phyloP scores from a whole-genome alignment of 2,888 invertebrate genomes.

The Dermolepida albohirtum region DNA sequence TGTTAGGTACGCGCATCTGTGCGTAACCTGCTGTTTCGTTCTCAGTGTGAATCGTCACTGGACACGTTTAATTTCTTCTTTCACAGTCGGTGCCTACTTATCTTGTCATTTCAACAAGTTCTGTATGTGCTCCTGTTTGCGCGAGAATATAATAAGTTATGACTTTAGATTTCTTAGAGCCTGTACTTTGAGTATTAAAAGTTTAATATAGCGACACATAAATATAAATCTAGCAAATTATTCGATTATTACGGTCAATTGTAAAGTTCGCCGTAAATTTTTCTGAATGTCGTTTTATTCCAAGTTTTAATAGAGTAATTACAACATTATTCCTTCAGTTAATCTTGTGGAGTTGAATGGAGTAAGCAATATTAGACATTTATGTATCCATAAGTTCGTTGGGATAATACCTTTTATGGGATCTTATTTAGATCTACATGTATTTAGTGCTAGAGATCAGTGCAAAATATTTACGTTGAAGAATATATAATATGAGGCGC shows the following conservation, averaged over 20 bases:
- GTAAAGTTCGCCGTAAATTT: too few relatives aligned
- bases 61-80: conserved; percentile 38
- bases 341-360: too few relatives aligned
- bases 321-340: too few relatives aligned
- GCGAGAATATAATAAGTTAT: conserved; percentile 22
- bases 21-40: conserved; percentile 43
- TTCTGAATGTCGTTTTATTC: too few relatives aligned
- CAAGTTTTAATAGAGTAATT: too few relatives aligned
- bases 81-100: conserved; percentile 33
- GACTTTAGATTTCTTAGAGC: conserved; percentile 9
- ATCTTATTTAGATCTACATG: too few relatives aligned
- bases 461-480: too few relatives aligned
- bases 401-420: too few relatives aligned
- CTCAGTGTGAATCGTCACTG: conserved; percentile 30
- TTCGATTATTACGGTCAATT: not conserved
- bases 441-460: too few relatives aligned
- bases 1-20: conserved; percentile 44
- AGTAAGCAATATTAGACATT: too few relatives aligned
- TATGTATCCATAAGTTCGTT: too few relatives aligned
- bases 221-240: conserved; percentile 10
- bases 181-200: conserved; percentile 5
- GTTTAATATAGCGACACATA: not conserved
- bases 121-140: conserved; percentile 28
- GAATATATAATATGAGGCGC: too few relatives aligned
- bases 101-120: conserved; percentile 35